Evolutionary conservation across 2,113 vertebrate genomes (phyloP).

Genomic region (Tragelaphus buxtoni): DNA sequence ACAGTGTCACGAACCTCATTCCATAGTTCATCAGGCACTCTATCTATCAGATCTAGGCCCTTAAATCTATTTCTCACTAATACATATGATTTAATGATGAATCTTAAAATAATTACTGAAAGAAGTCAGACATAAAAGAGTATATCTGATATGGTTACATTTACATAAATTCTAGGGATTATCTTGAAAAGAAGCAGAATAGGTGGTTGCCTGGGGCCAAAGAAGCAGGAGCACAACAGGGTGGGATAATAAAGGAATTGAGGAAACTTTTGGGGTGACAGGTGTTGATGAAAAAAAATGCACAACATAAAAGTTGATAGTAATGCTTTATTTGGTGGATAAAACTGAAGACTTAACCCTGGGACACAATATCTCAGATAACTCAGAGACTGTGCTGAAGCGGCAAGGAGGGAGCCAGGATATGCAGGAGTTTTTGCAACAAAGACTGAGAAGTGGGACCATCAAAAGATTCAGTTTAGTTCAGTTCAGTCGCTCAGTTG

Average conservation of each 20-base stretch:
- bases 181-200: background rate
- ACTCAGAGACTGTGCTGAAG: background rate
- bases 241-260: background rate
- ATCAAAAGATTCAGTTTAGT: background rate
- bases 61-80: too few relatives aligned
- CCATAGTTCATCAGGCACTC: too few relatives aligned
- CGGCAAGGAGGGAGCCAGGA: background rate
- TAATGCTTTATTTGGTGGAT: background rate
- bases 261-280: background rate
- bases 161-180: background rate
- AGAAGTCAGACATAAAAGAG: background rate
- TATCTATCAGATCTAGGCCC: too few relatives aligned
- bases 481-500: background rate
- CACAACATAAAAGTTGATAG: background rate
- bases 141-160: background rate
- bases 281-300: background rate
- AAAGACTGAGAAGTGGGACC: background rate
- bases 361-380: background rate
- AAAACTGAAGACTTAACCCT: background rate
- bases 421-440: background rate
- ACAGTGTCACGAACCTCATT: too few relatives aligned
- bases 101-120: background rate
- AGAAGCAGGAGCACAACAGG: background rate
- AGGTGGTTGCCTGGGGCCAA: background rate
- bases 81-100: background rate